These are phyloP conservation scores for Corythaixoides concolor DNA, from an alignment of 2,113 vertebrate genomes.

Conservation along the genomic window DNA sequence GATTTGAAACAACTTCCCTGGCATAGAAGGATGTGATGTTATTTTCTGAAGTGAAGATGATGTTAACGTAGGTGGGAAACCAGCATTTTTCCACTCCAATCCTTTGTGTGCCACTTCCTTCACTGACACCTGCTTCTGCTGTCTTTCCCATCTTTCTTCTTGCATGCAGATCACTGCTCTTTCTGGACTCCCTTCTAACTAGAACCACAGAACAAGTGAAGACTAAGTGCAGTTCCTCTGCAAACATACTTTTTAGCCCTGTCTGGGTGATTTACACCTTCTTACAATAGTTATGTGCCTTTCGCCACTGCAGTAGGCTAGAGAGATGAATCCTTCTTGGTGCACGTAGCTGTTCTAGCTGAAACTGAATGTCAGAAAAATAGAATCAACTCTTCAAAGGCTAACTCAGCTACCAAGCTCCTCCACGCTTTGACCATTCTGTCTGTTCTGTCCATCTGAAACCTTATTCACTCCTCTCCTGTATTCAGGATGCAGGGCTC, in stretches of 20 bases:
- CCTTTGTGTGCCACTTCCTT: background rate
- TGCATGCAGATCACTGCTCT: slow-evolving; percentile 13
- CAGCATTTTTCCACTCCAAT: background rate
- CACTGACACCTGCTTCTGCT: slow-evolving; percentile 34
- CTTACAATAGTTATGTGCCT: background rate
- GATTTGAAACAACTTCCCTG: background rate
- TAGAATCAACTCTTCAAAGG: background rate
- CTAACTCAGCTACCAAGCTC: background rate
- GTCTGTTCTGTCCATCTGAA: slow-evolving; percentile 1
- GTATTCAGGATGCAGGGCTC: slow-evolving; percentile 43
- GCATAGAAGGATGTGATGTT: background rate
- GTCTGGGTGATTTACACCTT: background rate
- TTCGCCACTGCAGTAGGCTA: background rate
- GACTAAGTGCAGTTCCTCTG: background rate
- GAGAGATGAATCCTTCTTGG: background rate
- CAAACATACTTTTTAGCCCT: background rate
- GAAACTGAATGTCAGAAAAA: background rate
- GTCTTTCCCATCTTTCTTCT: slow-evolving; percentile 17
- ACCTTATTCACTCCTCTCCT: slow-evolving; percentile 26
- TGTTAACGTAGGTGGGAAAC: background rate
- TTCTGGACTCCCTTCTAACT: background rate
- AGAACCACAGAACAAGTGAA: background rate
- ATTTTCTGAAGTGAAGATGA: slow-evolving; percentile 12
- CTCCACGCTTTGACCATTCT: background rate
- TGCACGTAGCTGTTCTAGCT: background rate